Evolutionary conservation across 2,797 vertebrate species (phyloP).

Genomic region (Selene dorsalis): DNA sequence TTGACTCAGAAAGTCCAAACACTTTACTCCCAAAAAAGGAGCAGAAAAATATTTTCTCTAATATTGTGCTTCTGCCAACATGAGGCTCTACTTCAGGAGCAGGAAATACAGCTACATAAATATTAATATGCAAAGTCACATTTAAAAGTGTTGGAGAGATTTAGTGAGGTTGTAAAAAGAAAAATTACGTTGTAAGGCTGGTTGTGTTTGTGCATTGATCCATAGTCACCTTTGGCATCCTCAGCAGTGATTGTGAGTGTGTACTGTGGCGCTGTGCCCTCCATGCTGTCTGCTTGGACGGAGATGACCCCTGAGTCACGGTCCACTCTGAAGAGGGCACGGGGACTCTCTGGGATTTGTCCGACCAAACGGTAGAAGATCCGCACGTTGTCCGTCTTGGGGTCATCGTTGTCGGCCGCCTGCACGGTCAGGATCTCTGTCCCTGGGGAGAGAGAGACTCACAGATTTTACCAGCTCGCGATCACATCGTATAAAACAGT

Average conservation of each 20-base stretch:
- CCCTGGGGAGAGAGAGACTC: constrained; percentile 70
- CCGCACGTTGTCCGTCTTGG: constrained; percentile 85
- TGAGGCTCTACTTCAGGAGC: constrained; percentile 1
- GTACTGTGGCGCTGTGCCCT: constrained; percentile 85
- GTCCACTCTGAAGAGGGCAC: constrained; percentile 85
- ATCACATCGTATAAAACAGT: neutral
- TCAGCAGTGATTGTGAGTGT: constrained; percentile 84
- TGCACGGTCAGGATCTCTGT: constrained; percentile 86
- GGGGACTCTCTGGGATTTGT: constrained; percentile 86
- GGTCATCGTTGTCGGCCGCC: constrained; percentile 88
- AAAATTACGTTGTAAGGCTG: neutral
- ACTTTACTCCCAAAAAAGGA: too few species aligned
- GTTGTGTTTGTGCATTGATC: neutral
- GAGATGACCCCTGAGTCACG: constrained; percentile 83
- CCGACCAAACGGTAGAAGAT: constrained; percentile 83
- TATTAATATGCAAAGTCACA: neutral
- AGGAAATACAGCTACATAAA: constrained; percentile 8
- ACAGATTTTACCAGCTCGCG: too few species aligned
- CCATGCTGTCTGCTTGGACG: constrained; percentile 81
- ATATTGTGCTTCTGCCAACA: neutral
- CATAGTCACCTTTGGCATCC: constrained; percentile 84
- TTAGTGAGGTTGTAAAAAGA: neutral
- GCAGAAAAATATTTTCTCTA: neutral
- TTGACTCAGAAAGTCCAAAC: neutral
- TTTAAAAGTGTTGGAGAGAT: constrained; percentile 2